A percentile compares a stretch with the other conserved stretches of the same genome.
These are phyloP conservation scores for Sebastes jordani DNA, from an alignment of 2,797 vertebrate genomes.

Conservation along the genomic window DNA sequence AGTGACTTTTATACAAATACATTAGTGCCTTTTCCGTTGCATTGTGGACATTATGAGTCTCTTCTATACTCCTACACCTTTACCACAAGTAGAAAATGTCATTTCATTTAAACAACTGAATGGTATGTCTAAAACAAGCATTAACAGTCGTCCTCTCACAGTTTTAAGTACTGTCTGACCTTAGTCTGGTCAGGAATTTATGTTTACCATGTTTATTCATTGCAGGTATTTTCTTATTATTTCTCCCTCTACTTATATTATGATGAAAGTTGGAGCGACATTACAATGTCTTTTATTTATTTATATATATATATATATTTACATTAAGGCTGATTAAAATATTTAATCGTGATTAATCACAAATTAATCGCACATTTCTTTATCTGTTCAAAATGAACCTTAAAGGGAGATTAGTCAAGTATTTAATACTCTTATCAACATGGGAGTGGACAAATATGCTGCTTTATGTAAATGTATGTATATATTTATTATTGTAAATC, in stretches of 20 bases:
- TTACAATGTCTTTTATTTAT: too few species aligned
- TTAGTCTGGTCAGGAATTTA: neutral
- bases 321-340: too few species aligned
- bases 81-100: neutral
- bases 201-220: neutral
- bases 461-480: too few species aligned
- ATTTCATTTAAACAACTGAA: neutral
- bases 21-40: neutral
- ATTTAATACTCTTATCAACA: too few species aligned
- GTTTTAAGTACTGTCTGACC: neutral
- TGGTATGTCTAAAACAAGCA: neutral
- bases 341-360: too few species aligned
- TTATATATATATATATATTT: too few species aligned
- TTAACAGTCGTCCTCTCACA: neutral
- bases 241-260: neutral
- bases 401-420: too few species aligned
- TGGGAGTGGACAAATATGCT: too few species aligned
- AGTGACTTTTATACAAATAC: neutral
- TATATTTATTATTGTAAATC: too few species aligned
- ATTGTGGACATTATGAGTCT: neutral
- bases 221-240: neutral
- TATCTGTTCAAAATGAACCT: too few species aligned
- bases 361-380: too few species aligned
- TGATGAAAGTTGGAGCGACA: neutral
- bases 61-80: neutral